Evolutionary conservation across 64 coral and sea anemone species (phyloP), one percentile per base, ranked within the genome.

Genomic region (Acropora yongei): DNA sequence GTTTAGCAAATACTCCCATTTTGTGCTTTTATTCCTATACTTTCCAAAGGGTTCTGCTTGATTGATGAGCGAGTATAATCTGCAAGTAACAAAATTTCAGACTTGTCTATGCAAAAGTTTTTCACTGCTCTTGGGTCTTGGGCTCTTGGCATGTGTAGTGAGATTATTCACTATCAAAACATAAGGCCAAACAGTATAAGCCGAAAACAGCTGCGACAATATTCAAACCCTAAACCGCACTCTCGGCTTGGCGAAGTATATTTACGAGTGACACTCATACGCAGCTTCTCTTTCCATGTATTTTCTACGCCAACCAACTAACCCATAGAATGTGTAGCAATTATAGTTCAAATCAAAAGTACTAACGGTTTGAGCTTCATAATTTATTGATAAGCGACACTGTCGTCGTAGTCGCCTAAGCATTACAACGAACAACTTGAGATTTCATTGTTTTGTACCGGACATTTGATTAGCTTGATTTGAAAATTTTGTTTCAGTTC

Each of bases 391-490:
- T 18, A 67, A 18, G 10, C 63, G 17, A 67, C 63, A 55, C 51
- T 30, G 30, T 30, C 30, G 30, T 30, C 63, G 63, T 67, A 67
- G 63, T 67, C 17, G 63, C 63, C 10, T 67, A 67, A 67, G 10
- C 63, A 67, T 67, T 14, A 67, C 63, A 67, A 67, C 6, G 17
- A 67, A 18, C 63, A 67, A 16, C 3, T 67, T 67, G 63, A 12
- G 63, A 67, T 67, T 67, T 67, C 63, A 67, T 67, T 67, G 63
- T 67, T 67, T 67, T 67, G 63, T 67, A 67, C 63, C 10, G 63
- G 11, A 67, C 63, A 67, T 67, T 67, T 67, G 63, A 67, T 67
- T 67, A 14, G 63, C 63, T 67, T 9, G 63, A 67, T 67, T 67
- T 67, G 11, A 67, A 67, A 67, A 67, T 67, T 67, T 67, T 67